Evolutionary conservation across 2,888 invertebrate species (phyloP).

Genomic region (Meliscaeva auricollis): DNA sequence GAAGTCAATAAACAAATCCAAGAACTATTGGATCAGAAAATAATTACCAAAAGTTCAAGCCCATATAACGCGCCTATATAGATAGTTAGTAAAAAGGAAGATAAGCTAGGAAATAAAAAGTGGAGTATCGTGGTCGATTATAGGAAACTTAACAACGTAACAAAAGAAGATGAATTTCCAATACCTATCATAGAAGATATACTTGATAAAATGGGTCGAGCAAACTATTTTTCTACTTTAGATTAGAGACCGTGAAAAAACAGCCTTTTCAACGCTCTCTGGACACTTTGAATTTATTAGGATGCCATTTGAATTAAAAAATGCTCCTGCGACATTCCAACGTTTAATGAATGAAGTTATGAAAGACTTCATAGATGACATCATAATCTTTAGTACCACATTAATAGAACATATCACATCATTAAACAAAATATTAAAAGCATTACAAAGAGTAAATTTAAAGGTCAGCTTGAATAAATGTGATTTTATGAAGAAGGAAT

Average conservation of each 20-base stretch:
- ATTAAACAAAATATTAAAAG: neutral
- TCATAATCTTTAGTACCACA: constrained; percentile 5
- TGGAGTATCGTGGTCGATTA: neutral
- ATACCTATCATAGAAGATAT: constrained; percentile 3
- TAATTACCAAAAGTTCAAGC: too few relatives aligned
- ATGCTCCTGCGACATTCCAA: neutral
- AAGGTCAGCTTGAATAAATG: neutral
- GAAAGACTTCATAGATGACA: constrained; percentile 6
- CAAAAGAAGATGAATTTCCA: neutral
- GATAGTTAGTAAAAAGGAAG: neutral
- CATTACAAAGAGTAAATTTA: neutral
- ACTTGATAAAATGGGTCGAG: too few relatives aligned
- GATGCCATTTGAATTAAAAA: neutral
- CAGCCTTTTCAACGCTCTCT: neutral
- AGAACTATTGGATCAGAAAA: neutral
- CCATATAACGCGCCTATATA: neutral
- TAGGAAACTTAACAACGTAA: neutral
- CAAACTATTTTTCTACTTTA: neutral
- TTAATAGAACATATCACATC: neutral
- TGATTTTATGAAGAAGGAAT: constrained; percentile 4
- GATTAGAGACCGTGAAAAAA: neutral
- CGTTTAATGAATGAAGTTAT: neutral
- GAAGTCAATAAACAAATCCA: neutral
- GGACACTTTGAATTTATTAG: neutral
- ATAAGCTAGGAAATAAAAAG: neutral